Base-by-base conservation (phyloP, 2,797 vertebrate species). In the Phaenicophaeus curvirostris region DNA sequence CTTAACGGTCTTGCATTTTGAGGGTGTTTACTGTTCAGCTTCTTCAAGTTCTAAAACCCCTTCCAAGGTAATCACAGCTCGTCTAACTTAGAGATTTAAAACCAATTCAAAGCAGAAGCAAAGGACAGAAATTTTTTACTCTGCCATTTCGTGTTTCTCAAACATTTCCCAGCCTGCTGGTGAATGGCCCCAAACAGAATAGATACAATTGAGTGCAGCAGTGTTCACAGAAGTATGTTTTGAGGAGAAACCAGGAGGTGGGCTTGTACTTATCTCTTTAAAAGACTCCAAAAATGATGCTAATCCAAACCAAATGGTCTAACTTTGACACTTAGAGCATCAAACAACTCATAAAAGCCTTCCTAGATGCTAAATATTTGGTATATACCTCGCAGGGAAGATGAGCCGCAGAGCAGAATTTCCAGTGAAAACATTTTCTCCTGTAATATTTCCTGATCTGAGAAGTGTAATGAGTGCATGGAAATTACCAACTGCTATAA, bases 401-500 rank as follows among this genome's bases (percentile, higher is more conserved):
- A 89, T 71, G 42, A 95, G 63, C 48, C 93, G 74, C 53, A 79
- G 85, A 90, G 85, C 14, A 95, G 57, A 68, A 74, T 88, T 96
- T 90, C 72, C 75, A 76, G 42, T 77, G 85, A 92, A 95, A 95
- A 62, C 6, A 1, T 88, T 96, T 93, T 92, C 66, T 89, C 55
- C 89, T 78, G 44, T 90, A 93, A 86, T 96, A 85, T 94, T 93
- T 92, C 77, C 89, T 68, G 92, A 91, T 88, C 92, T 87, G 50
- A 96, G 95, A 95, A 92, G 94, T 55, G 61, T 95, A 97, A 96
- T 39, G 35, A 97, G 94, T 95, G 95, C 93, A 94, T 95, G 96
- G 96, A 98, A 98, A 98, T 98, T 98, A 97, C 97, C 96, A 98
- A 95, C 95, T 97, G 96, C 97, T 98, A 97, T 97, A 97, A 98